Evolutionary conservation across 2,888 invertebrate genomes (phyloP), one percentile per base, ranked within the genome.

Genomic region (Cyrtodaria siliqua): DNA sequence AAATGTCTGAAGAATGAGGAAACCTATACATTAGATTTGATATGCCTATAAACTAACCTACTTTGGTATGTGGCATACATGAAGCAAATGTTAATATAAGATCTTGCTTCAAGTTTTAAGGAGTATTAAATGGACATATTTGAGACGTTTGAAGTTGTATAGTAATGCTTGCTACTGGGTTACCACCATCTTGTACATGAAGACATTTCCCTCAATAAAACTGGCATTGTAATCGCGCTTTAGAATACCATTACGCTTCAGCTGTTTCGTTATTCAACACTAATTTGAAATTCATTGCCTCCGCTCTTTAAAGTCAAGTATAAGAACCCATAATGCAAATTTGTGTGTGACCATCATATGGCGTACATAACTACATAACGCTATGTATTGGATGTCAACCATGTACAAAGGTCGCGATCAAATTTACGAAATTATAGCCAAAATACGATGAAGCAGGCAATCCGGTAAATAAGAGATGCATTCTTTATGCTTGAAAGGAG

Each of bases 361-460:
- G 27, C 18, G 20, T 2, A n/a, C 60, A 44, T 20, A 23, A 6
- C 12, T 33, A 38, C 42, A 49, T 24, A 49, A 67, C 60, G 53
- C 61, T 53, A 38, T 29, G 29, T 60, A 69, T 69, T 61, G 61
- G 55, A 69, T 60, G 55, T 55, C 53, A 40, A 4, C 1, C 44
- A 40, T 52, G 26, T 40, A 44, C 61, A 69, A 69, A 69, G 61
- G 61, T 53, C 47, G 29, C n/a, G 55, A 61, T 61, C 53, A 27
- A 69, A 69, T 60, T 61, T 42, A 60, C 8, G 59, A 60, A 59
- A 68, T 68, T 52, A 52, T 52, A 60, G 53, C 69, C 33, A 12
- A 26, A 59, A 29, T 61, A 24, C 33, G 49, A 52, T 60, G 61
- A 61, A 61, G n/a, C 42, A 33, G 44, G 33, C 53, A 52, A 52